Percentiles rank a stretch among this genome's conserved stretches.
Evolutionary conservation across 2,113 vertebrate genomes (phyloP).

Genomic region (Chloropsis cyanopogon): DNA sequence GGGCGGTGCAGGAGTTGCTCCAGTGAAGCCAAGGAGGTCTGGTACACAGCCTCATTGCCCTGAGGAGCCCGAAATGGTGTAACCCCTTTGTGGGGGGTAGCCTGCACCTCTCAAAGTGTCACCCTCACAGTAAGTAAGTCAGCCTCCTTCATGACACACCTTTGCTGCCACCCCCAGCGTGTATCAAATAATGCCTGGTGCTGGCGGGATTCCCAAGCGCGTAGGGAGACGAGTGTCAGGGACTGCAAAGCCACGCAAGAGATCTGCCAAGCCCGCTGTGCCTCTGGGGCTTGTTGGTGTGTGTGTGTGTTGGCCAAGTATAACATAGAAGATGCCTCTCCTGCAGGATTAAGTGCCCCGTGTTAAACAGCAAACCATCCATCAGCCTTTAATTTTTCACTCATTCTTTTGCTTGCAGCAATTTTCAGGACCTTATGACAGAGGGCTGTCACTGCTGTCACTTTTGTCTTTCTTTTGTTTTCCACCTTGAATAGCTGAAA

Average conservation of each 20-base stretch:
- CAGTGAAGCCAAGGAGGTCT: neutral
- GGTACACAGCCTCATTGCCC: neutral
- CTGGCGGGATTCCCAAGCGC: rapidly evolving
- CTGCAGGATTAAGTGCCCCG: neutral
- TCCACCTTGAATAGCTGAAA: neutral
- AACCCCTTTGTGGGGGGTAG: neutral
- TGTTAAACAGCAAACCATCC: neutral
- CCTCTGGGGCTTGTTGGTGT: neutral
- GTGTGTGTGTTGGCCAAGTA: neutral
- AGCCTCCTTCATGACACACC: neutral
- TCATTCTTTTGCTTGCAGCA: neutral
- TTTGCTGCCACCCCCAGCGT: rapidly evolving
- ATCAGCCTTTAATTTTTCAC: neutral
- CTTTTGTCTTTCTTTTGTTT: neutral
- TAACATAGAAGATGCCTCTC: neutral
- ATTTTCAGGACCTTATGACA: neutral
- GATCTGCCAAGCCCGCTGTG: neutral
- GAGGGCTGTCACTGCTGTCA: neutral
- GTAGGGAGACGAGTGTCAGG: neutral
- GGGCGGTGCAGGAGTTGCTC: neutral
- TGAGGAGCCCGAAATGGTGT: neutral
- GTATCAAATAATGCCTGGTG: neutral
- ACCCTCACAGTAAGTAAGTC: neutral
- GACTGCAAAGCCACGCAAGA: neutral
- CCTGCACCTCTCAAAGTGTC: neutral